Evolutionary conservation across 2,797 vertebrate species (phyloP), one percentile per base, ranked within the genome.

Genomic region (Xiphorhynchus erythropygius): DNA sequence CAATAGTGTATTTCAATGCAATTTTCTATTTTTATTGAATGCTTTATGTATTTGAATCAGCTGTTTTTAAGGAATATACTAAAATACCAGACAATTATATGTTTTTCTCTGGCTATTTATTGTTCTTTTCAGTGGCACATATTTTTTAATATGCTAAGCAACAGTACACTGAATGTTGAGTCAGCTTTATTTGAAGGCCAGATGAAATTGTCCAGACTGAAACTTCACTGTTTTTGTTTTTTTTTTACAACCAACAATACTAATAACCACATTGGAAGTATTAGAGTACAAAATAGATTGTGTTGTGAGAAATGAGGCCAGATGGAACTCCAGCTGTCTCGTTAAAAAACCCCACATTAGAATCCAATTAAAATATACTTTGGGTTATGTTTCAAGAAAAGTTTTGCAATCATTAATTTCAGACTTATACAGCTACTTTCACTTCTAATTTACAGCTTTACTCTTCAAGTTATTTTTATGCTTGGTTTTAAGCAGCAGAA

Each of bases 271-370:
- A 89, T 30, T 95, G 87, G 74, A 96, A 94, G 49, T 90, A 87
- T 95, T 93, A 93, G 33, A 84, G 59, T 56, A 94, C 80, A 94
- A 93, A 96, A 96, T 74, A 70, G 44, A 92, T 89, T 78, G 89
- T 92, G 71, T 62, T 96, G 80, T 82, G 84, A 89, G 59, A 96
- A 94, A 97, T 93, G 42, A 89, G 87, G 57, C 92, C 95, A 97
- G 94, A 97, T 95, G 96, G 90, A 87, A 86, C 87, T 97, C 92
- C 95, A 97, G 97, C 96, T 98, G 95, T 81, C 84, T 74, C 41
- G 60, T 90, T 87, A 80, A 92, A 95, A 96, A 96, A 96, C 5
- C 13, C 39, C 39, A 90, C 86, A 91, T 90, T 90, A 75, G 70
- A 91, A 84, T 88, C 86, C 90, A 92, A 97, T 97, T 96, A 97